Conservation (phyloP, 2,888 invertebrate species). For the Pollenia labialis region DNA sequence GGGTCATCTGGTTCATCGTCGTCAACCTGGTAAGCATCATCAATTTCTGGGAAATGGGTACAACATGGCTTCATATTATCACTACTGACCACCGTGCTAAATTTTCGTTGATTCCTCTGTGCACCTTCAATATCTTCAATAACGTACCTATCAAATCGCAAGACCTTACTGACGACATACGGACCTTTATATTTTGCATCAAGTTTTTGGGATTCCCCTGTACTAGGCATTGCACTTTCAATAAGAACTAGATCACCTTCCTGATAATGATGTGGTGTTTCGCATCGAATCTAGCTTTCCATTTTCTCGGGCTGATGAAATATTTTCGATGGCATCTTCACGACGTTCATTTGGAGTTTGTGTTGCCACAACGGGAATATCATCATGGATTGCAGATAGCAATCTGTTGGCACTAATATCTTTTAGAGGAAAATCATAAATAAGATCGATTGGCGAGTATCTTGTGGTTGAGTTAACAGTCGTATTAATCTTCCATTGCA, state of each 20-base stretch:
- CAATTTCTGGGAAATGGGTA: constrained; percentile 34
- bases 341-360: constrained; percentile 36
- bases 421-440: constrained; percentile 71
- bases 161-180: constrained; percentile 44
- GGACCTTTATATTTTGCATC: constrained; percentile 49
- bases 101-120: constrained; percentile 38
- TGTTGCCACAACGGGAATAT: neutral
- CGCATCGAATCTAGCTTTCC: constrained; percentile 54
- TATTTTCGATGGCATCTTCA: constrained; percentile 44
- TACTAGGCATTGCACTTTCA: constrained; percentile 60
- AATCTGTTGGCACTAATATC: constrained; percentile 63
- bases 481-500: constrained; percentile 72
- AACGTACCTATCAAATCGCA: constrained; percentile 44
- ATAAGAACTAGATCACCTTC: constrained; percentile 57
- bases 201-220: constrained; percentile 48
- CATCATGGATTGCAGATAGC: constrained; percentile 52
- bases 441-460: constrained; percentile 67
- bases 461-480: constrained; percentile 43
- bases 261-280: constrained; percentile 47
- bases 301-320: constrained; percentile 34
- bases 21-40: constrained; percentile 8
- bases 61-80: constrained; percentile 71
- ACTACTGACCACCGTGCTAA: constrained; percentile 53
- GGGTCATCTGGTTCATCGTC: too few species aligned
- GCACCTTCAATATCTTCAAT: constrained; percentile 53